These are phyloP conservation scores for Pipistrellus pipistrellus DNA, from an alignment of 2,797 vertebrate species.

Conservation along the genomic window DNA sequence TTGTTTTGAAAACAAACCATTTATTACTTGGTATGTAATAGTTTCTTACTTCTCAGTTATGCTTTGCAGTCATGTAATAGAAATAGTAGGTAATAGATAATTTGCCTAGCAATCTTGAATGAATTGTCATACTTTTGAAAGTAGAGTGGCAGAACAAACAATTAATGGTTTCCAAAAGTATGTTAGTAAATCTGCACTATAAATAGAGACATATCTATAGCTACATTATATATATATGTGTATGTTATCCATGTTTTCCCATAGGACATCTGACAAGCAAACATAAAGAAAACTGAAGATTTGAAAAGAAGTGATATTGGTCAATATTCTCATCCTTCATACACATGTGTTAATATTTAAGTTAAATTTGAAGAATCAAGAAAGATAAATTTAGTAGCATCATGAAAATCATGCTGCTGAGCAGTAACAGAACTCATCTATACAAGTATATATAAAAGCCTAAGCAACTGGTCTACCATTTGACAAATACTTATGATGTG, in stretches of 20 bases:
- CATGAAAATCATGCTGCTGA: not conserved
- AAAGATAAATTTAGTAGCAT: not conserved
- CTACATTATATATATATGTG: slow-evolving; percentile 34
- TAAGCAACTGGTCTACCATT: too few species aligned
- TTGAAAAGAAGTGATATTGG: not conserved
- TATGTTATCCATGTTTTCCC: slow-evolving; percentile 46
- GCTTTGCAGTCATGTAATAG: slow-evolving; percentile 80
- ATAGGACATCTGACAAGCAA: slow-evolving; percentile 49
- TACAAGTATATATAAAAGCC: too few species aligned
- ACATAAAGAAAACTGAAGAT: not conserved
- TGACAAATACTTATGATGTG: not conserved
- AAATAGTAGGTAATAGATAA: slow-evolving; percentile 84
- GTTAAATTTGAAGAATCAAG: slow-evolving; percentile 19
- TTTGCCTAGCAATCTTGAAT: slow-evolving; percentile 84
- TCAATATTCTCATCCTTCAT: not conserved
- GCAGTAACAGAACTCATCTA: not conserved
- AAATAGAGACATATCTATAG: slow-evolving; percentile 74
- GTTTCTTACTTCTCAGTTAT: slow-evolving; percentile 80
- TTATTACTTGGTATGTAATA: slow-evolving; percentile 77
- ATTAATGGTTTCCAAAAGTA: slow-evolving; percentile 85
- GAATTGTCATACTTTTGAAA: slow-evolving; percentile 84
- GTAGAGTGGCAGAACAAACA: slow-evolving; percentile 79
- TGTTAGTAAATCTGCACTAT: slow-evolving; percentile 74
- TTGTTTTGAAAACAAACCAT: slow-evolving; percentile 79
- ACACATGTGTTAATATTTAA: not conserved